Percentiles rank a stretch among this genome's conserved stretches.
These are phyloP conservation scores for Apolygus lucorum DNA, from an alignment of 1,140 invertebrate species.

Conservation along the genomic window DNA sequence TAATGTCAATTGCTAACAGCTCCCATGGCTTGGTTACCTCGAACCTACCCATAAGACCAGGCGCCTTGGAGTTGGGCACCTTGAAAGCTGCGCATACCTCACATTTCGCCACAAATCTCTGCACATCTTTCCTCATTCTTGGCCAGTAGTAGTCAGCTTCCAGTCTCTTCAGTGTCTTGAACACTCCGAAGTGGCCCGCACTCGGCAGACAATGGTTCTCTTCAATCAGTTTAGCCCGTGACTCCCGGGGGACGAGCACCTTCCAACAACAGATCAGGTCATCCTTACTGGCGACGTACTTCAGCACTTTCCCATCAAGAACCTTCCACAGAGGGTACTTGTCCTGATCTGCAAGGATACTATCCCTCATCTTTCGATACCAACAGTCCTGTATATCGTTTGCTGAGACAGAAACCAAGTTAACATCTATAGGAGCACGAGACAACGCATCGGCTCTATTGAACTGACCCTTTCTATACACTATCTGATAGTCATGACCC, in stretches of 20 bases:
- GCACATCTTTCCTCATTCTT: slow-evolving; percentile 23
- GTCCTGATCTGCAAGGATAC: background rate
- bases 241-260: slow-evolving; percentile 32
- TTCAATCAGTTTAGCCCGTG: slow-evolving; percentile 27
- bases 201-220: slow-evolving; percentile 33
- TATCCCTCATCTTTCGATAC: background rate
- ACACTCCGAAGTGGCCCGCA: slow-evolving; percentile 37
- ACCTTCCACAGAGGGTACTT: background rate
- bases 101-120: slow-evolving; percentile 30
- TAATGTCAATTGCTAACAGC: slow-evolving; percentile 37
- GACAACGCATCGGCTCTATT: slow-evolving; percentile 28
- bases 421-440: background rate
- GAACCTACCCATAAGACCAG: slow-evolving; percentile 6
- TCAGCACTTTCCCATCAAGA: background rate
- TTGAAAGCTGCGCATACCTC: slow-evolving; percentile 30
- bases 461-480: slow-evolving; percentile 31
- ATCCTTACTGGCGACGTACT: background rate
- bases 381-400: too few species aligned
- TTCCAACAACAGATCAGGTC: too few species aligned
- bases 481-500: slow-evolving; percentile 32
- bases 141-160: too few species aligned
- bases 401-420: background rate
- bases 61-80: background rate
- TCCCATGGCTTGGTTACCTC: slow-evolving; percentile 15
- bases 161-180: slow-evolving; percentile 36